phyloP scores from a whole-genome alignment of 2,797 vertebrate species.

The Sebastes kiyomatsui region DNA sequence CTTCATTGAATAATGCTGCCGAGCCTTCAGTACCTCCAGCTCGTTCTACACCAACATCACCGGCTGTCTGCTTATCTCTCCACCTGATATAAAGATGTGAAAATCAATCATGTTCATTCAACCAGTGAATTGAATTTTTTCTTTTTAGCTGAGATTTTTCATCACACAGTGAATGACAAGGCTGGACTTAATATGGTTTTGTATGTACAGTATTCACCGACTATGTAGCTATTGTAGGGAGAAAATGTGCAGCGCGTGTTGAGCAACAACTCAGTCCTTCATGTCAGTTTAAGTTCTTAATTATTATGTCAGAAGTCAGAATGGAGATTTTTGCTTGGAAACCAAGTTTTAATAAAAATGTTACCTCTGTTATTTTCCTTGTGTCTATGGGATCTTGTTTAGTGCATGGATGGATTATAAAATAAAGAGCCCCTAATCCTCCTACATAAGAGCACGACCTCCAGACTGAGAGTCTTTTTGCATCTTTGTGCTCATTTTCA shows the following conservation, averaged over 20 bases:
- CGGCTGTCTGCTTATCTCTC: slow-evolving; percentile 19
- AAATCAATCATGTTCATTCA: slow-evolving; percentile 17
- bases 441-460: no score
- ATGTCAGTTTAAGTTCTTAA: neutral
- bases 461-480: no score
- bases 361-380: neutral
- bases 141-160: neutral
- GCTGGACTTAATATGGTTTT: neutral
- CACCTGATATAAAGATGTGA: slow-evolving; percentile 15
- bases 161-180: neutral
- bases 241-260: neutral
- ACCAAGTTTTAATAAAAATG: neutral
- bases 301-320: neutral
- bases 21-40: neutral
- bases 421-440: no score
- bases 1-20: slow-evolving; percentile 29
- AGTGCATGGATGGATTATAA: neutral
- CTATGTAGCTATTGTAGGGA: neutral
- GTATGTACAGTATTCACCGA: neutral
- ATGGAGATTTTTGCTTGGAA: neutral
- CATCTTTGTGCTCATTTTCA: no score
- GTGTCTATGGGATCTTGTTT: neutral
- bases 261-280: neutral
- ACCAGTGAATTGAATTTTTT: slow-evolving; percentile 8
- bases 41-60: slow-evolving; percentile 10